A percentile compares a stretch with the other conserved stretches of the same genome.
Conservation (phyloP, 2,797 vertebrate genomes). For the Martes flavigula region DNA sequence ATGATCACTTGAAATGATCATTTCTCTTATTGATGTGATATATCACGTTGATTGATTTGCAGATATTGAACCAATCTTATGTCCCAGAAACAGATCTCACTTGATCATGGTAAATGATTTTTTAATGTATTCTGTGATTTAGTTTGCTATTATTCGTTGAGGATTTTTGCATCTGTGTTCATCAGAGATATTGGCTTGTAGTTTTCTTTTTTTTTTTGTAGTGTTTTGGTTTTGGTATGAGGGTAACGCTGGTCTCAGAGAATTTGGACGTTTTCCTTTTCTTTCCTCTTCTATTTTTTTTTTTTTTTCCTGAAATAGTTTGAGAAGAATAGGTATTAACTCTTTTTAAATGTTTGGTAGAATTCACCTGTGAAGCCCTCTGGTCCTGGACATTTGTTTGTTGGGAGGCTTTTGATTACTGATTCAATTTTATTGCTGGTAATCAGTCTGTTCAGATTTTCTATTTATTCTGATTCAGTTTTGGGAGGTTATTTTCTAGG, state of each 20-base stretch:
- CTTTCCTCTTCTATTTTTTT: neutral
- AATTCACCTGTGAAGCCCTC: neutral
- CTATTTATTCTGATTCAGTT: neutral
- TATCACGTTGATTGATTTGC: neutral
- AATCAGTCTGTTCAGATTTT: neutral
- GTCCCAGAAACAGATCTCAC: neutral
- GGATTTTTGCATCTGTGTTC: neutral
- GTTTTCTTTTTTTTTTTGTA: neutral
- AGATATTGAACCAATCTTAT: neutral
- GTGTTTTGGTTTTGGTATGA: neutral
- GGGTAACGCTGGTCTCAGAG: neutral
- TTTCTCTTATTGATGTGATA: neutral
- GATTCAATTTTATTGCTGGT: neutral
- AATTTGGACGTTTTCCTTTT: neutral
- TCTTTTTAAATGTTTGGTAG: neutral
- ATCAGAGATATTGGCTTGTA: neutral
- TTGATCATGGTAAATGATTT: neutral
- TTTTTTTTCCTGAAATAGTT: neutral
- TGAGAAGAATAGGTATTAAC: neutral
- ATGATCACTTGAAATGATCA: neutral
- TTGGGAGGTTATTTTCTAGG: neutral
- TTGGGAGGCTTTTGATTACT: neutral
- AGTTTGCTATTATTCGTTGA: neutral
- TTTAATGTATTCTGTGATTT: neutral
- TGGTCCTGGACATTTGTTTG: neutral